phyloP scores from a whole-genome alignment of 2,888 invertebrate species.

The Hyalella azteca region DNA sequence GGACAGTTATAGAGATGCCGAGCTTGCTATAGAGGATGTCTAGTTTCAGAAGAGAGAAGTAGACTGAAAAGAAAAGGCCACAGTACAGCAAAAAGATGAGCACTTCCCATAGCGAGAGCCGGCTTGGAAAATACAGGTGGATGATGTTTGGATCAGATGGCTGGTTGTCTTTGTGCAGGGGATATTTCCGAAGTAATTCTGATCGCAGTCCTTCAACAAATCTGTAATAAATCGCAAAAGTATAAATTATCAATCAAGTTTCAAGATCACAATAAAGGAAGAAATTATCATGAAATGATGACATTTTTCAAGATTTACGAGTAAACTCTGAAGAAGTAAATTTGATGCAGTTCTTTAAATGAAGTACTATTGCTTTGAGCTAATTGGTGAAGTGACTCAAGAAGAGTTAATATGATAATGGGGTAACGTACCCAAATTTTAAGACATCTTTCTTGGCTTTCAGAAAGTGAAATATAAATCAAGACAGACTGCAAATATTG shows the following conservation, averaged over 20 bases:
- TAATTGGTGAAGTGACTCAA: too few relatives aligned
- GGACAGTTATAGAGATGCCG: constrained; percentile 86
- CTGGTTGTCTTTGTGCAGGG: constrained; percentile 68
- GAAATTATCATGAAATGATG: too few relatives aligned
- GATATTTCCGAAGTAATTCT: constrained; percentile 75
- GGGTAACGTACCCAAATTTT: too few relatives aligned
- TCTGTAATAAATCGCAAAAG: constrained; percentile 66
- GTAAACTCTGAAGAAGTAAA: too few relatives aligned
- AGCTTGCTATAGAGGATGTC: constrained; percentile 88
- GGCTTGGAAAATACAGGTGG: constrained; percentile 88
- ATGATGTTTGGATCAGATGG: constrained; percentile 63
- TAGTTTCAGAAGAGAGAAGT: constrained; percentile 94
- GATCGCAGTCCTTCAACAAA: constrained; percentile 76
- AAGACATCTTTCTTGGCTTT: too few relatives aligned
- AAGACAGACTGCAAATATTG: too few relatives aligned
- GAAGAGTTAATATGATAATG: too few relatives aligned
- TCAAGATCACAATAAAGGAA: too few relatives aligned
- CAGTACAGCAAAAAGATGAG: constrained; percentile 82
- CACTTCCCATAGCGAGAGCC: constrained; percentile 82
- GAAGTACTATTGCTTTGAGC: too few relatives aligned
- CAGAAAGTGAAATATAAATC: too few relatives aligned
- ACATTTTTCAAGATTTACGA: too few relatives aligned
- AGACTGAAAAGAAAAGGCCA: constrained; percentile 87
- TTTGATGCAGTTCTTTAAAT: too few relatives aligned
- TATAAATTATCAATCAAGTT: neutral